Percentiles rank a stretch among this genome's conserved stretches.
These are phyloP conservation scores for Pristionchus arcanus DNA, from an alignment of 2,888 invertebrate genomes.

Conservation along the genomic window DNA sequence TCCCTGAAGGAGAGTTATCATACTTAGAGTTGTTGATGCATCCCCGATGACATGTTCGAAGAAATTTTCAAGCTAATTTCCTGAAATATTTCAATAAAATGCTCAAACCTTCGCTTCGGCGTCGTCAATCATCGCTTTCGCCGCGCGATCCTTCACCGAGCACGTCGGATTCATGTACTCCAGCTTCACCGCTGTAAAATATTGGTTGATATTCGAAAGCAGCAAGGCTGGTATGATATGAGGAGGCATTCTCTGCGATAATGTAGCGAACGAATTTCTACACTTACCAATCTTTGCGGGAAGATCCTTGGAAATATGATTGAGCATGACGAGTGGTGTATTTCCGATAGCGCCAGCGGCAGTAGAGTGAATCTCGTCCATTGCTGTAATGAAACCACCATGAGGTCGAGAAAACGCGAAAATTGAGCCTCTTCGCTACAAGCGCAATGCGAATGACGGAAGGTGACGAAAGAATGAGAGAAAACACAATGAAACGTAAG, in stretches of 20 bases:
- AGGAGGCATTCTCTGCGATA: no score
- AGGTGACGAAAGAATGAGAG: neutral
- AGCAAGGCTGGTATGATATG: no score
- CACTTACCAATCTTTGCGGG: slow-evolving; percentile 39
- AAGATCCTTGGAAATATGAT: neutral
- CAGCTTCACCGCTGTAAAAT: slow-evolving; percentile 74
- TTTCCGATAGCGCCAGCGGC: neutral
- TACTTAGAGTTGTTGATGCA: no score
- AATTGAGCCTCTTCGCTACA: no score
- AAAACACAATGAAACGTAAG: no score
- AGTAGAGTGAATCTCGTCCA: neutral
- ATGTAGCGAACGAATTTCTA: no score
- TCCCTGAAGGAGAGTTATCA: neutral
- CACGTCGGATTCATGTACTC: slow-evolving; percentile 78
- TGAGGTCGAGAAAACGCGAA: neutral
- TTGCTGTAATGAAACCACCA: neutral
- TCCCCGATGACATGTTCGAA: no score
- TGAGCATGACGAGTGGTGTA: neutral
- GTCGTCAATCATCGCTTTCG: slow-evolving; percentile 74
- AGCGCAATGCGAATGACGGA: neutral
- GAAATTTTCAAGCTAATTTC: no score
- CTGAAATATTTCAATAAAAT: neutral
- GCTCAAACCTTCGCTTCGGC: slow-evolving; percentile 60
- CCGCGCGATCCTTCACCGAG: slow-evolving; percentile 77
- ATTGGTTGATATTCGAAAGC: no score